phyloP scores from a whole-genome alignment of 2,113 vertebrate genomes.

The Periophthalmus modestus region DNA sequence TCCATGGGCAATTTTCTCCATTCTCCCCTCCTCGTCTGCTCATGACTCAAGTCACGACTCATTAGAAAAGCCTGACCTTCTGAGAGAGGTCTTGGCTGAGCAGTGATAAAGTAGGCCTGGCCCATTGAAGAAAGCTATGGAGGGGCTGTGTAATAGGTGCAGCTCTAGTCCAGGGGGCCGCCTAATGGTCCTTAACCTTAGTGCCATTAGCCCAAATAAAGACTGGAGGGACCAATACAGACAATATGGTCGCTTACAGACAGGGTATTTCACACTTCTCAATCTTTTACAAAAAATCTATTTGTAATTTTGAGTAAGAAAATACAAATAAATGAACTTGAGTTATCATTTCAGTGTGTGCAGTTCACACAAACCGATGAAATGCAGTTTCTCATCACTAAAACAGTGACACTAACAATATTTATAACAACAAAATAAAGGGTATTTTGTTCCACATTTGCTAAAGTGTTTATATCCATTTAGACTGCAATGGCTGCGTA shows the following conservation, averaged over 20 bases:
- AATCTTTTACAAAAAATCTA: conserved; percentile 25
- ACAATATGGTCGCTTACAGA: conserved; percentile 41
- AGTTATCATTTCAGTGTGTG: too few species aligned
- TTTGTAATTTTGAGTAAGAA: not conserved
- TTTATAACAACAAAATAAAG: not conserved
- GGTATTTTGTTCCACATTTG: not conserved
- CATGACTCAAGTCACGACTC: conserved; percentile 75
- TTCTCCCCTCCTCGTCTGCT: conserved; percentile 63
- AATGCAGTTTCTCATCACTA: too few species aligned
- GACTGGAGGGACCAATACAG: conserved; percentile 60
- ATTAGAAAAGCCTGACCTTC: conserved; percentile 79
- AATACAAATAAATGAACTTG: not conserved
- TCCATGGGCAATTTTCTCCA: conserved; percentile 61
- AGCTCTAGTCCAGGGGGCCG: conserved; percentile 73
- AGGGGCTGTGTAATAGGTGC: conserved; percentile 73
- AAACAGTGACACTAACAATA: not conserved
- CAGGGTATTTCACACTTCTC: conserved; percentile 12
- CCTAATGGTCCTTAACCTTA: conserved; percentile 75
- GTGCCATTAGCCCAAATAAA: conserved; percentile 77
- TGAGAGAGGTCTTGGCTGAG: conserved; percentile 74
- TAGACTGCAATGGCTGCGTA: not conserved
- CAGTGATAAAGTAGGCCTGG: conserved; percentile 75
- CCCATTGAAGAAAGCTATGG: conserved; percentile 63
- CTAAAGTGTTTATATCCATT: not conserved
- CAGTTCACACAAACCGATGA: too few species aligned